Evolutionary conservation across 2,113 vertebrate genomes (phyloP).

Genomic region (Strix aluco): DNA sequence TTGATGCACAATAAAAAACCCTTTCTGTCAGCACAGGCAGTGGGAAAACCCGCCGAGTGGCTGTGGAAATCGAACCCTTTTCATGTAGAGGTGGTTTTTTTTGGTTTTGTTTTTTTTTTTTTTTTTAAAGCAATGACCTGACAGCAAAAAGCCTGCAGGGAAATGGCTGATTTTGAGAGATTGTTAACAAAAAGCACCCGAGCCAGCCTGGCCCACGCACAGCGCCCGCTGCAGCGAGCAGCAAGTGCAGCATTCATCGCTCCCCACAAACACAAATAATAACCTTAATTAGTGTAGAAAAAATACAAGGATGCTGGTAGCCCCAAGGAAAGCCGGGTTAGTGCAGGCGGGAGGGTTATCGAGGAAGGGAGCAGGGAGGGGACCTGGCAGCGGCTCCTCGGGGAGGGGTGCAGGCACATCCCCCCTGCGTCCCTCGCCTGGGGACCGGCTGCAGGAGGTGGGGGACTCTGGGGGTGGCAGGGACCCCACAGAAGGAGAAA

Average conservation of each 20-base stretch:
- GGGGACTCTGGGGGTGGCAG: not conserved
- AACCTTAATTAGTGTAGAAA: not conserved
- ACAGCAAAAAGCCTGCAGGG: not conserved
- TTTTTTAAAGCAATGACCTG: not conserved
- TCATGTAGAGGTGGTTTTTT: not conserved
- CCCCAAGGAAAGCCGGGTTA: not conserved
- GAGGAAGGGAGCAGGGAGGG: not conserved
- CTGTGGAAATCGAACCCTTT: not conserved
- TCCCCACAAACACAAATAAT: not conserved
- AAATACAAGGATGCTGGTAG: not conserved
- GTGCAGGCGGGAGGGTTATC: fast-evolving
- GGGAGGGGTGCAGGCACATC: not conserved
- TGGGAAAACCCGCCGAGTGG: not conserved
- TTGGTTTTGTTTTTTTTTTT: not conserved
- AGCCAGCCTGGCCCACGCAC: not conserved
- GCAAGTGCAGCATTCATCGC: not conserved
- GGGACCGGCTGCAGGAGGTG: fast-evolving
- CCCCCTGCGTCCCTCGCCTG: fast-evolving
- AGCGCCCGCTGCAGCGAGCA: not conserved
- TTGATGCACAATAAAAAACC: not conserved
- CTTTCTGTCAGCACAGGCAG: not conserved
- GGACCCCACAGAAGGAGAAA: not conserved
- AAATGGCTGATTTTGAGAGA: not conserved
- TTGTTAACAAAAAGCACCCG: not conserved
- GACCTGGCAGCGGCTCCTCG: fast-evolving